Evolutionary conservation across 2,113 vertebrate genomes (phyloP).

Genomic region (Balaeniceps rex): DNA sequence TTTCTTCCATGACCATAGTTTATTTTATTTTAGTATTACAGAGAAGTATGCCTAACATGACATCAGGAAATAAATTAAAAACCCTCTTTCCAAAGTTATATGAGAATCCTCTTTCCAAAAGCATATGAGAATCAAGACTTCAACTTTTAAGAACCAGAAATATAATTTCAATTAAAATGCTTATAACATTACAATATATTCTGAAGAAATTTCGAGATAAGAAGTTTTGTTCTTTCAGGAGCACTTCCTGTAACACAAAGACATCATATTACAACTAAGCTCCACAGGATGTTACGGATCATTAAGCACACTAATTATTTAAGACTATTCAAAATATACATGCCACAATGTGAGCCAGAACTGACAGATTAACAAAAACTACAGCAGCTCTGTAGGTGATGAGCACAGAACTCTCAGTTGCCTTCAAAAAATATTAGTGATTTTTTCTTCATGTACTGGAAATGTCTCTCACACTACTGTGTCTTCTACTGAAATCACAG

Average conservation of each 20-base stretch:
- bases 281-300: not conserved
- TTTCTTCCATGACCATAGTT: not conserved
- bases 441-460: not conserved
- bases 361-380: not conserved
- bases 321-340: not conserved
- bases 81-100: not conserved
- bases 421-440: not conserved
- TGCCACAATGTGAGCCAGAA: not conserved
- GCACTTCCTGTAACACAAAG: not conserved
- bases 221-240: not conserved
- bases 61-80: not conserved
- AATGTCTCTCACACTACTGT: not conserved
- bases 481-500: not conserved
- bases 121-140: not conserved
- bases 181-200: not conserved
- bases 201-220: not conserved
- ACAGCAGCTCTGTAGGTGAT: not conserved
- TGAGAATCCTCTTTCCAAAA: not conserved
- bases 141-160: not conserved
- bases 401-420: not conserved
- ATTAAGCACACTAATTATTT: not conserved
- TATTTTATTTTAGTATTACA: not conserved
- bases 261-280: not conserved
- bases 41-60: not conserved
- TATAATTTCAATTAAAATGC: not conserved